These are phyloP conservation scores for Sebastiscus albofasciatus DNA, from an alignment of 2,797 vertebrate genomes.

Conservation along the genomic window DNA sequence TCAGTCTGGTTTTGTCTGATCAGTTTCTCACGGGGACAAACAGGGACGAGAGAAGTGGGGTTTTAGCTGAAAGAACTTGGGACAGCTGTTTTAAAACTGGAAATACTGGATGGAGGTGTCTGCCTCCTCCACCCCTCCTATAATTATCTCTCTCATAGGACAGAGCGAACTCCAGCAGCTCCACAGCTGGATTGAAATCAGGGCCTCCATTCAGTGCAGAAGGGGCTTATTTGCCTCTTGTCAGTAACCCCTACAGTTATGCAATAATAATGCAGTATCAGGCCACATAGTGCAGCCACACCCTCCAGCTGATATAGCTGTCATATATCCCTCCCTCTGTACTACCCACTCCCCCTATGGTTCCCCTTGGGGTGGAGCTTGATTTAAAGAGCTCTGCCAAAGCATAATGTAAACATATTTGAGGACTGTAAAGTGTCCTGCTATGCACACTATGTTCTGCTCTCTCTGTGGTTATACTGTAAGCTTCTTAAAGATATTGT, in stretches of 20 bases:
- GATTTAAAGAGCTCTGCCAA: background rate
- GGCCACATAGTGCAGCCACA: constrained; percentile 61
- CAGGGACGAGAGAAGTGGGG: background rate
- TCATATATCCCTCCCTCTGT: constrained; percentile 26
- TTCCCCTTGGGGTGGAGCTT: constrained; percentile 34
- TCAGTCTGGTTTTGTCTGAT: background rate
- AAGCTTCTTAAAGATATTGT: background rate
- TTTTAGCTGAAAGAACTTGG: background rate
- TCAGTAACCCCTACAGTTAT: constrained; percentile 34
- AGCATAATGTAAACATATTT: constrained; percentile 17
- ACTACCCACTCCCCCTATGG: background rate
- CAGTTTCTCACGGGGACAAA: background rate
- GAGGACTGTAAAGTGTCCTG: background rate
- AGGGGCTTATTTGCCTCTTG: background rate
- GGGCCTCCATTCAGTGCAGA: background rate
- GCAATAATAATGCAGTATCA: constrained; percentile 60
- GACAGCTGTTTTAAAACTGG: constrained; percentile 24
- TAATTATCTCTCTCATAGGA: background rate
- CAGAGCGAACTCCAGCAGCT: background rate
- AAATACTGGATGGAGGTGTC: constrained; percentile 23
- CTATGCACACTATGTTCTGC: background rate
- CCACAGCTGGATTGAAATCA: constrained; percentile 17
- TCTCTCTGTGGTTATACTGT: background rate
- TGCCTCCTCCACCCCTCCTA: background rate
- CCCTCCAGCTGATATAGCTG: constrained; percentile 23